Conservation (phyloP, 2,113 vertebrate species). For the Phylloscopus whistleri region DNA sequence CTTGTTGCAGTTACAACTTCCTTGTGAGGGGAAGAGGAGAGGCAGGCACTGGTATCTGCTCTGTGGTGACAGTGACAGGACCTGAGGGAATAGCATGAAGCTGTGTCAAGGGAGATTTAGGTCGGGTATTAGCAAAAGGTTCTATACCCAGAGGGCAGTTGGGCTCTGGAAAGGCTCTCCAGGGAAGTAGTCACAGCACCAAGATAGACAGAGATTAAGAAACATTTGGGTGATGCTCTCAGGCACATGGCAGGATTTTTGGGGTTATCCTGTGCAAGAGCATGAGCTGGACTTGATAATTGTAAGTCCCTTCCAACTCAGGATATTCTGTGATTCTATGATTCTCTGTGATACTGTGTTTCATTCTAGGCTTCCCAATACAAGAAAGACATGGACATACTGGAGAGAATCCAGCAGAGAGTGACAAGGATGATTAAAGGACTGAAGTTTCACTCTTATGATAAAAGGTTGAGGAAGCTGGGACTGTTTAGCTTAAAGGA, state of each 20-base stretch:
- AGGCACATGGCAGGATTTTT: not conserved
- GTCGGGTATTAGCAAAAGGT: not conserved
- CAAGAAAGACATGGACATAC: too few relatives aligned
- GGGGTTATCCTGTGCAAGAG: not conserved
- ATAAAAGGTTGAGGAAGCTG: not conserved
- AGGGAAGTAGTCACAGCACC: not conserved
- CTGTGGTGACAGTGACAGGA: not conserved
- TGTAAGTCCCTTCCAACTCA: not conserved
- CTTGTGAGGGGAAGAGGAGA: not conserved
- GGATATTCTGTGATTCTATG: not conserved
- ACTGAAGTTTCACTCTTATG: not conserved
- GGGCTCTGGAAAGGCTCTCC: not conserved
- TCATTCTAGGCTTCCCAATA: not conserved
- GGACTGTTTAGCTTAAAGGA: not conserved
- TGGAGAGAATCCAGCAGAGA: not conserved
- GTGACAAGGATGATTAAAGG: not conserved
- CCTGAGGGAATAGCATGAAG: not conserved
- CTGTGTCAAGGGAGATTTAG: not conserved
- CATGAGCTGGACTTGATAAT: not conserved
- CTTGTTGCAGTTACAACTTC: not conserved
- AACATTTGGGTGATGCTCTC: not conserved
- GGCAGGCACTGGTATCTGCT: not conserved
- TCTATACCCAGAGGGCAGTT: accelerated
- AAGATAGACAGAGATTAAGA: not conserved
- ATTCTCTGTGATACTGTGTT: not conserved